Base-by-base conservation (phyloP, 2,888 invertebrate species). In the Hydrotaea cyrtoneurina region DNA sequence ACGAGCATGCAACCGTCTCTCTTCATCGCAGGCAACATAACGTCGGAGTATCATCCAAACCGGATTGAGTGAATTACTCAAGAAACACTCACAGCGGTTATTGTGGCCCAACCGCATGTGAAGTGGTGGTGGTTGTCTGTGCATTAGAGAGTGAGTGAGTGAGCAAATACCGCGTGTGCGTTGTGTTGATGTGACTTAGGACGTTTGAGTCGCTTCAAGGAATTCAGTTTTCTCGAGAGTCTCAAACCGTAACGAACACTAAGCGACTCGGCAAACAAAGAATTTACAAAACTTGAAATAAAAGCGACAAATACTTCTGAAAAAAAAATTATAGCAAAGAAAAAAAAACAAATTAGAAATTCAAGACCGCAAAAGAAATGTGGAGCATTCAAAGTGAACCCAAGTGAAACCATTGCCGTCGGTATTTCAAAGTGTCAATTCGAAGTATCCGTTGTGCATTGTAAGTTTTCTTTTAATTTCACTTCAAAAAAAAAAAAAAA, bases 211-310 rank as follows among this genome's bases (percentile, higher is more conserved):
- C 72, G 77, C 11, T 76, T 59, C 17, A 72, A 73, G 78, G 66
- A 80, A 83, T 74, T 89, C 86, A 91, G 89, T 89, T 86, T 87
- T 86, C 83, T 86, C 88, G 88, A 90, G 89, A 83, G 82, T 87
- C 88, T 91, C 88, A 86, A 88, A 87, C 87, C 88, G 91, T 62
- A 57, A 84, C 83, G 86, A 86, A 86, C 87, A 66, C 62, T 78
- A 55, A 80, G 78, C 26, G 86, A 84, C 55, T 84, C 83, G 76
- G 86, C 78, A 64, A 82, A 80, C 74, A 59, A 82, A 39, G 26
- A 80, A 36, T 19, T 64, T n/a, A 62, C 57, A 73, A 62, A 74
- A 55, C 21, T n/a, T 71, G n/a, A 15, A 55, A n/a, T n/a, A n/a
- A 76, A 76, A 71, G 62, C 21, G 43, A 46, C 46, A 66, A 39